Base-by-base conservation (phyloP, 1,140 invertebrate genomes). In the Philopotamus ludificatus region DNA sequence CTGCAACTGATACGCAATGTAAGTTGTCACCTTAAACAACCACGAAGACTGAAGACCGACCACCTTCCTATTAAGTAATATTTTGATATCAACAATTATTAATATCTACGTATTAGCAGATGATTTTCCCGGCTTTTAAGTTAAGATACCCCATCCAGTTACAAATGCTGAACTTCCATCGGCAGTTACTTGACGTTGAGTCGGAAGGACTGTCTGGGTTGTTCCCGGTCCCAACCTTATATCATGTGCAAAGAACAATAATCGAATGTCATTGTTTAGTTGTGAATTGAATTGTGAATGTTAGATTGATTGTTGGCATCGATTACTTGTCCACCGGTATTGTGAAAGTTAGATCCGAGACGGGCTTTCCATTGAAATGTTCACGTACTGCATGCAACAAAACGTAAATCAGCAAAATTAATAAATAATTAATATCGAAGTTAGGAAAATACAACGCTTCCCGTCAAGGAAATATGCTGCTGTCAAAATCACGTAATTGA, bases 61-160 rank as follows among this genome's bases (percentile, higher is more conserved):
- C 68, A 22, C 60, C 61, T n/a, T 53, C 41, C 66, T 68, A 51
- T 47, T 47, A n/a, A 45, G 16, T 9, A 8, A n/a, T 45, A 45
- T 45, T 45, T n/a, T 45, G 8, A 4, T 45, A n/a, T 4, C 20
- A 51, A 23, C 18, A 21, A 21, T 8, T 21, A 8, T 4, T 7
- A 21, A 7, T 8, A 51, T 51, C 7, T 26, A n/a, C 2, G 12
- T 34, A 10, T n/a, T n/a, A 39, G 15, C 3, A n/a, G 1, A 51
- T 50, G 50, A 45, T 8, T 9, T 9, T 9, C 15, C 3, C 44
- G 16, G 44, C 4, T 62, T 65, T 65, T 65, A 63, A 12, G 42
- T 18, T 15, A 62, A 25, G 16, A 71, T 71, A 20, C 76, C 76
- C 79, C 79, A 82, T 15, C 79, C 80, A n/a, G 74, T 76, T 20